These are phyloP conservation scores for Oasisia sp. DNA, from an alignment of 2,888 invertebrate species.

Conservation along the genomic window DNA sequence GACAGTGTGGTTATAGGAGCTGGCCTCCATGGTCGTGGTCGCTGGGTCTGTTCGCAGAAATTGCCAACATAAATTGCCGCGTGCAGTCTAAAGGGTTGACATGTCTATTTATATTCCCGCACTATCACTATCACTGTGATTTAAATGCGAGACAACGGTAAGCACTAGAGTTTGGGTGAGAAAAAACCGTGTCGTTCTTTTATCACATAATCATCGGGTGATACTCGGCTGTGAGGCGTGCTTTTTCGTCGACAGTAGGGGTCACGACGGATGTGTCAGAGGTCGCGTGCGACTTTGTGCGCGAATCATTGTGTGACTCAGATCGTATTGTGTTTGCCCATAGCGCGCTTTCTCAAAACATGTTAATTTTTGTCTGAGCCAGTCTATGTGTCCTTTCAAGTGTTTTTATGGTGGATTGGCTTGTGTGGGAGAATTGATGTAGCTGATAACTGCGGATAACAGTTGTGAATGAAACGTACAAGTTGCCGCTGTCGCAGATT, in stretches of 20 bases:
- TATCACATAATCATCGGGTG: not conserved
- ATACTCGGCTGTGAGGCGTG: not conserved
- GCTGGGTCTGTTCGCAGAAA: not conserved
- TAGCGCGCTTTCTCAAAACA: not conserved
- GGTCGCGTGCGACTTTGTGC: not conserved
- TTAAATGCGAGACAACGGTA: not conserved
- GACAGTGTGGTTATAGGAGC: not conserved
- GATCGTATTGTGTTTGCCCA: not conserved
- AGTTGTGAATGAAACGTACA: too few species aligned
- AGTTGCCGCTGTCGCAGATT: too few species aligned
- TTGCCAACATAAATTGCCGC: not conserved
- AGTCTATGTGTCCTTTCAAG: not conserved
- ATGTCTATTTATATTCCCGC: not conserved
- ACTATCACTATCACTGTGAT: not conserved
- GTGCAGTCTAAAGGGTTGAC: constrained; percentile 13
- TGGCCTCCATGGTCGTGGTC: not conserved
- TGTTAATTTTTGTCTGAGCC: not conserved
- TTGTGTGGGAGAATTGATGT: too few species aligned
- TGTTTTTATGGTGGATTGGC: too few species aligned
- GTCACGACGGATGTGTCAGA: not conserved
- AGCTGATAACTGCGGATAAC: too few species aligned
- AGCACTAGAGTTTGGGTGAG: not conserved
- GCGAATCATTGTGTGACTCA: not conserved
- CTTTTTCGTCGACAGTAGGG: not conserved
- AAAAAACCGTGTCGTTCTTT: not conserved